Percentiles rank a stretch among this genome's conserved stretches.
Conservation (phyloP, 2,797 vertebrate species). For the Telmatherina bonti region DNA sequence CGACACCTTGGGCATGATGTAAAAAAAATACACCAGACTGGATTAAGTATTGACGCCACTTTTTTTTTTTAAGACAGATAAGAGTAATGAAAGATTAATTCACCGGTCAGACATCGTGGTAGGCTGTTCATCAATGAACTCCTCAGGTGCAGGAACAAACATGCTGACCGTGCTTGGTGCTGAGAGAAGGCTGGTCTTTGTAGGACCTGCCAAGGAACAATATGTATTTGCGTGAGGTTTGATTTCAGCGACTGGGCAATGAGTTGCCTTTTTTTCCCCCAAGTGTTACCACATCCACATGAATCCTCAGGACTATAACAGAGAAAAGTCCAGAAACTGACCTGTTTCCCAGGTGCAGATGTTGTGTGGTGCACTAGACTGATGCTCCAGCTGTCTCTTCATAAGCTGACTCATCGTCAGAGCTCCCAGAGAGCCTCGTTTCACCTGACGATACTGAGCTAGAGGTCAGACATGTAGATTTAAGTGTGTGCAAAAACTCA, state of each 20-base stretch:
- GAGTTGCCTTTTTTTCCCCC: background rate
- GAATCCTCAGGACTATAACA: background rate
- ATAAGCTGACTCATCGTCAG: slow-evolving; percentile 98
- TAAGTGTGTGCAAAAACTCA: background rate
- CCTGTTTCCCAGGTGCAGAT: slow-evolving; percentile 98
- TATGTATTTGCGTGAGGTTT: background rate
- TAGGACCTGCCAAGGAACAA: slow-evolving; percentile 84
- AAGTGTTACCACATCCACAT: background rate
- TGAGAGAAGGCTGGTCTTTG: slow-evolving; percentile 96
- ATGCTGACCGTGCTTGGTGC: slow-evolving; percentile 98
- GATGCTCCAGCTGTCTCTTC: slow-evolving; percentile 98
- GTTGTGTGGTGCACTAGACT: slow-evolving; percentile 98
- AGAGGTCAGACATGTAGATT: slow-evolving; percentile 55
- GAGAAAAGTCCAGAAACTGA: slow-evolving; percentile 72
- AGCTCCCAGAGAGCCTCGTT: slow-evolving; percentile 96
- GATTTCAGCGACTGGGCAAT: background rate
- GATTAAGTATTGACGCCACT: background rate
- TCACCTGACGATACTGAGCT: slow-evolving; percentile 99
- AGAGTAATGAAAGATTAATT: slow-evolving; percentile 35
- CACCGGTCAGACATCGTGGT: slow-evolving; percentile 97
- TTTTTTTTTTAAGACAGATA: background rate
- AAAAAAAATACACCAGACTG: slow-evolving; percentile 10
- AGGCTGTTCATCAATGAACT: slow-evolving; percentile 98
- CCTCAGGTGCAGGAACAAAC: slow-evolving; percentile 98
- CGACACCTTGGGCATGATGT: slow-evolving; percentile 86